Percentiles rank a stretch among this genome's conserved stretches.
Evolutionary conservation across 2,888 invertebrate genomes (phyloP).

Genomic region (Lacanobia wlatinum): DNA sequence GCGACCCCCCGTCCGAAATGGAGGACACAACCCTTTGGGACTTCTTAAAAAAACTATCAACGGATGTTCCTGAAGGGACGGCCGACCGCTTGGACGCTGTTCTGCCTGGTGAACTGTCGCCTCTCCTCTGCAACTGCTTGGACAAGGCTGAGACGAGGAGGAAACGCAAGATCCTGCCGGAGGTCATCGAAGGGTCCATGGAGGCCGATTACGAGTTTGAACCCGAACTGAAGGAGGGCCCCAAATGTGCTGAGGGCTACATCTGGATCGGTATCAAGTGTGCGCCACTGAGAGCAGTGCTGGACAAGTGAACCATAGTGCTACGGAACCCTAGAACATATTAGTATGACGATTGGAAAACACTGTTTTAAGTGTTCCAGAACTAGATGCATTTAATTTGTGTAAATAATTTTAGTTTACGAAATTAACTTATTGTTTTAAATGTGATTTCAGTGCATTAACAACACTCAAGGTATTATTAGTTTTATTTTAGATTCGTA

Average conservation of each 20-base stretch:
- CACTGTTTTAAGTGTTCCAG: slow-evolving; percentile 62
- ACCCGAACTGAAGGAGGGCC: not conserved
- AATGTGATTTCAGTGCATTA: slow-evolving; percentile 28
- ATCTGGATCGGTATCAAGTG: slow-evolving; percentile 42
- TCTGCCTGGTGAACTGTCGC: slow-evolving; percentile 65
- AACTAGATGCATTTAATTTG: slow-evolving; percentile 45
- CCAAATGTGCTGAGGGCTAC: slow-evolving; percentile 45
- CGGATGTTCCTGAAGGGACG: not conserved
- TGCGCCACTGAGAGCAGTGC: slow-evolving; percentile 4
- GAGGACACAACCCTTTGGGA: slow-evolving; percentile 51
- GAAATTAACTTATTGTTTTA: slow-evolving; percentile 30
- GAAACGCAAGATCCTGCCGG: slow-evolving; percentile 62
- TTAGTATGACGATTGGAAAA: slow-evolving; percentile 11
- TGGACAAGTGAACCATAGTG: slow-evolving; percentile 38
- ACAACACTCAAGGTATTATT: slow-evolving; percentile 23
- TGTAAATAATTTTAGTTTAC: slow-evolving; percentile 32
- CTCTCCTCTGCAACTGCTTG: slow-evolving; percentile 65
- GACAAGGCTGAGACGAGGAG: slow-evolving; percentile 60
- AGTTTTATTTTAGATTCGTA: slow-evolving; percentile 31
- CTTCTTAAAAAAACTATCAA: slow-evolving; percentile 60
- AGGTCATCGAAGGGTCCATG: slow-evolving; percentile 14
- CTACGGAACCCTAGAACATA: not conserved
- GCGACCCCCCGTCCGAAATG: slow-evolving; percentile 19
- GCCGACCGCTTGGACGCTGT: slow-evolving; percentile 56
- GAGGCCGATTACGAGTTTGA: slow-evolving; percentile 4